Evolutionary conservation across 2,113 vertebrate species (phyloP), one percentile per base, ranked within the genome.

Genomic region (Peromyscus polionotus): DNA sequence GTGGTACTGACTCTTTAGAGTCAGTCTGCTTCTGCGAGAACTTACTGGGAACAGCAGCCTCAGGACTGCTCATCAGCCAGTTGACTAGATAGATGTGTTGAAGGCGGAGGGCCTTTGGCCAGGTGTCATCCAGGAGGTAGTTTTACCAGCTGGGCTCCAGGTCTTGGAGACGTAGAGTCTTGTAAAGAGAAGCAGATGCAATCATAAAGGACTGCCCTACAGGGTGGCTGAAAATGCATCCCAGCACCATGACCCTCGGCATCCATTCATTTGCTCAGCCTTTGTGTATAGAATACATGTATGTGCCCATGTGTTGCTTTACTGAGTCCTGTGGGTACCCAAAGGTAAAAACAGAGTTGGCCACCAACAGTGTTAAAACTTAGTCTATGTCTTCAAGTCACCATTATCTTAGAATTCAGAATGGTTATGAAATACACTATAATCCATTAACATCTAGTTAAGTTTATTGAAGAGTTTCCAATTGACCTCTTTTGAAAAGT

Each of bases 331-430:
- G 0, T 72, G n/a, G 33, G 14, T 36, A 0, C 24, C 42, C 80
- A 88, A 28, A 85, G 8, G 7, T 61, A 5, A 45, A 88, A 42
- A 87, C 57, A 83, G 72, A 81, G 36, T 2, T 54, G 63, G 42
- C 26, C 39, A 61, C 33, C 67, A 61, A 88, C 63, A 91, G 48
- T 93, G 45, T 81, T 68, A 88, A 80, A 84, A 63, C 54, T 65
- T 88, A 75, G 51, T 91, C 36, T 13, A 26, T 79, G 45, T 90
- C 57, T 14, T 92, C 48, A 93, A 59, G 28, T 92, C 68, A 84
- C 63, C 63, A 75, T 77, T 93, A 22, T 95, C 59, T 94, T 86
- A 77, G 51, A 77, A 88, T 67, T 87, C 67, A 89, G 59, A 94
- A 88, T 59, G 6, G 68, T 84, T 88, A 42, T 61, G 57, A 92